These are phyloP conservation scores for Beaufortia kweichowensis DNA, from an alignment of 2,113 vertebrate species.

Conservation along the genomic window DNA sequence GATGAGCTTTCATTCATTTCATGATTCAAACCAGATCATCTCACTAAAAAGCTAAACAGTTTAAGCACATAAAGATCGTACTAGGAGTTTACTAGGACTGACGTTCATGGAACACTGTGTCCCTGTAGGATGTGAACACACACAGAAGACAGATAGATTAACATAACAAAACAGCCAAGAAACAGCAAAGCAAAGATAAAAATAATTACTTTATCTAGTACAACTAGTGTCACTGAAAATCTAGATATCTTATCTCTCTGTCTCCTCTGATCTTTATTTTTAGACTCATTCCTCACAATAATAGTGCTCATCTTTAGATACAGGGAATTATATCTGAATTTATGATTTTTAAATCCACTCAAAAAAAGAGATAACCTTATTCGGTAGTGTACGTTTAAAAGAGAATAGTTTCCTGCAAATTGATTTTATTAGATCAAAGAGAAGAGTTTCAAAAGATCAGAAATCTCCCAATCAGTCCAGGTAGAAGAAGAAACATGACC, in stretches of 20 bases:
- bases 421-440: constrained; percentile 17
- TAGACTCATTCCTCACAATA: too few species aligned
- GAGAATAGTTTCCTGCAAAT: constrained; percentile 14
- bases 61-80: constrained; percentile 29
- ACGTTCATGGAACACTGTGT: not conserved
- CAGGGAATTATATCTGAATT: not conserved
- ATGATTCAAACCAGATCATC: constrained; percentile 67
- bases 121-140: too few species aligned
- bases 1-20: constrained; percentile 58
- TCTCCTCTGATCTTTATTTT: too few species aligned
- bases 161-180: too few species aligned
- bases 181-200: too few species aligned
- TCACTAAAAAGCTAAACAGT: constrained; percentile 27
- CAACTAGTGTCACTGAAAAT: too few species aligned
- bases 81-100: not conserved
- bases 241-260: too few species aligned
- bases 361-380: not conserved
- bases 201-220: too few species aligned
- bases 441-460: not conserved
- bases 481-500: not conserved
- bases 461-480: not conserved
- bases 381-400: not conserved
- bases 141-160: too few species aligned
- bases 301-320: too few species aligned
- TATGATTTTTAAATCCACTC: not conserved